Conservation (phyloP, 2,797 vertebrate genomes). For the Microtus agrestis region DNA sequence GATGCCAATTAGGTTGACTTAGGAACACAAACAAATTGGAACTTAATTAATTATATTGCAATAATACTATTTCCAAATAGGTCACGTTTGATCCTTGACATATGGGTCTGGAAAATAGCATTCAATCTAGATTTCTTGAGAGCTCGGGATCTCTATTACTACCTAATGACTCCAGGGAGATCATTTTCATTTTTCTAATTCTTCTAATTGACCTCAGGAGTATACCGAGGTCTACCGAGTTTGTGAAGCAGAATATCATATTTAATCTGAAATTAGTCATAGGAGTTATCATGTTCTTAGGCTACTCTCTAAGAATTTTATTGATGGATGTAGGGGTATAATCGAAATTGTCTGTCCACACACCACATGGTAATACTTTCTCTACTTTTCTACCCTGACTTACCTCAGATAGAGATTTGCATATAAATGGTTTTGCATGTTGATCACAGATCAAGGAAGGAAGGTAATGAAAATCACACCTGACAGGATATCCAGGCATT, state of each 20-base stretch:
- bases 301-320: neutral
- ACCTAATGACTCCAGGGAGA: neutral
- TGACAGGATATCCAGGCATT: neutral
- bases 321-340: neutral
- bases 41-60: neutral
- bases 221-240: neutral
- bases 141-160: neutral
- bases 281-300: neutral
- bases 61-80: neutral
- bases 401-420: neutral
- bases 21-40: neutral
- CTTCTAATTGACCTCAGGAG: neutral
- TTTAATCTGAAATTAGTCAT: conserved; percentile 32
- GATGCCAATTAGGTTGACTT: neutral
- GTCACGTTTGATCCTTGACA: neutral
- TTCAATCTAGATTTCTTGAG: neutral
- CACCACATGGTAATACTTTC: neutral
- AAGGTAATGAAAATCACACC: neutral
- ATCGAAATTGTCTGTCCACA: neutral
- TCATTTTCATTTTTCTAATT: neutral
- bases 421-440: neutral
- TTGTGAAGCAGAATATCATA: neutral
- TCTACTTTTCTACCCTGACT: neutral
- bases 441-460: neutral
- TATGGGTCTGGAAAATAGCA: neutral